Evolutionary conservation across 2,797 vertebrate genomes (phyloP).

Genomic region (Nothura maculosa): DNA sequence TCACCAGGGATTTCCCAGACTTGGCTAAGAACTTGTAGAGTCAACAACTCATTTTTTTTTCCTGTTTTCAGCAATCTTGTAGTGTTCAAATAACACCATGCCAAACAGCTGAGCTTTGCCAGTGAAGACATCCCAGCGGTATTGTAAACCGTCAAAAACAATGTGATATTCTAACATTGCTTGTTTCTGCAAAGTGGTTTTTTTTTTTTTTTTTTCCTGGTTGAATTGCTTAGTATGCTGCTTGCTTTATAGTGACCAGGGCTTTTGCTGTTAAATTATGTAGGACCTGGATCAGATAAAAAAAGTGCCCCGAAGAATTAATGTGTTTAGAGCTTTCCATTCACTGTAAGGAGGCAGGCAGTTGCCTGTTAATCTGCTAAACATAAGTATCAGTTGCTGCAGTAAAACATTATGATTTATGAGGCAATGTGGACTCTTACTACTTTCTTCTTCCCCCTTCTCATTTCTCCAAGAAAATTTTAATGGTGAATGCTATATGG

Average conservation of each 20-base stretch:
- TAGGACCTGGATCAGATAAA: background rate
- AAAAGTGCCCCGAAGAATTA: background rate
- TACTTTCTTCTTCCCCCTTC: background rate
- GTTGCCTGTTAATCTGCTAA: background rate
- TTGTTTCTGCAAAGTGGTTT: background rate
- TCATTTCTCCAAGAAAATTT: background rate
- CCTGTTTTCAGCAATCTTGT: background rate
- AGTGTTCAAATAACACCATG: background rate
- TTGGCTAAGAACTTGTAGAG: background rate
- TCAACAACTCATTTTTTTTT: background rate
- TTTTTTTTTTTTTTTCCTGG: fast-evolving
- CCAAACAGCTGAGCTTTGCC: background rate
- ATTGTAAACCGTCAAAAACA: background rate
- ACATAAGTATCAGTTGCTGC: background rate
- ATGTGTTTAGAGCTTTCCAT: background rate
- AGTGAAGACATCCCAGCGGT: background rate
- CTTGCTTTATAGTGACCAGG: background rate
- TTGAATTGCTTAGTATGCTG: background rate
- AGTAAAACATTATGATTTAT: background rate
- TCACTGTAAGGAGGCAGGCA: background rate
- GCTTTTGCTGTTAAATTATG: background rate
- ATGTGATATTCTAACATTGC: background rate
- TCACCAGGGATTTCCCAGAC: background rate
- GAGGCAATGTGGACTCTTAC: background rate
- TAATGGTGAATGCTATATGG: background rate